Conservation (phyloP, 2,888 invertebrate species). For the Venustoraphidia nigricollis region DNA sequence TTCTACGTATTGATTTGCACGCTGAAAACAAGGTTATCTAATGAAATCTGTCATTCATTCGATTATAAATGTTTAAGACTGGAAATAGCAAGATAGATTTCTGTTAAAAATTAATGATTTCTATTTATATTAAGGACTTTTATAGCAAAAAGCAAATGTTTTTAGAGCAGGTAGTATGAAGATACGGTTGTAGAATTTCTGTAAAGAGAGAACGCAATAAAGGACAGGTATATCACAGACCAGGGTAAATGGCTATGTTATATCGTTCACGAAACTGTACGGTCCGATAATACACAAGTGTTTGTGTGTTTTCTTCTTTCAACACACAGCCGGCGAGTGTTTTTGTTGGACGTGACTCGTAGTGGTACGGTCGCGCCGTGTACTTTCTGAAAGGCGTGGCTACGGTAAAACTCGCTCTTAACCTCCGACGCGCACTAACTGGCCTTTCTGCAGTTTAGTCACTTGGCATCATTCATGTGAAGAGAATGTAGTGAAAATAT, state of each 20-base stretch:
- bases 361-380: background rate
- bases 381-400: conserved; percentile 2
- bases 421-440: conserved; percentile 2
- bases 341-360: background rate
- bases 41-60: too few species aligned
- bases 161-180: background rate
- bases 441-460: conserved; percentile 3
- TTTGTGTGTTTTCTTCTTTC: background rate
- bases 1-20: too few species aligned
- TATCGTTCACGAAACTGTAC: background rate
- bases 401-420: conserved; percentile 3
- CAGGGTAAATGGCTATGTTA: too few species aligned
- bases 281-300: background rate
- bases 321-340: background rate
- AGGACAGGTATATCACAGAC: background rate
- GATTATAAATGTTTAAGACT: too few species aligned
- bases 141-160: background rate
- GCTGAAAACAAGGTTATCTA: too few species aligned
- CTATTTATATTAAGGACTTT: too few species aligned
- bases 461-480: conserved; percentile 5
- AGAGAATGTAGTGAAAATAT: conserved; percentile 4
- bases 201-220: background rate
- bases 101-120: too few species aligned
- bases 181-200: conserved; percentile 1
- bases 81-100: too few species aligned